These are phyloP conservation scores for Pterophyllum scalare DNA, from an alignment of 2,113 vertebrate species.

Conservation along the genomic window DNA sequence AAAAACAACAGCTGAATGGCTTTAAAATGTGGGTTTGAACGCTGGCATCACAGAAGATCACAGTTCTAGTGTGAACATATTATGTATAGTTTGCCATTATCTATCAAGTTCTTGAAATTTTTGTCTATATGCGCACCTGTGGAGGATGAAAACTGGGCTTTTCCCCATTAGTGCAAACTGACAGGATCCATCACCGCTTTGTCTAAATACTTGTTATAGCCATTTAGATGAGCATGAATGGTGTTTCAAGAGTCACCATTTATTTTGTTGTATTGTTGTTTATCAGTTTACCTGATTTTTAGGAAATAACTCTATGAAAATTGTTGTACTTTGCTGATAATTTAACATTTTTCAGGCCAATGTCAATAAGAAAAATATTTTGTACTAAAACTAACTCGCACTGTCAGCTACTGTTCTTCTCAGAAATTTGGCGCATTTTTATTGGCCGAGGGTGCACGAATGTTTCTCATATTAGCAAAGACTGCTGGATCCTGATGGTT, in stretches of 20 bases:
- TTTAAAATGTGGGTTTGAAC: neutral
- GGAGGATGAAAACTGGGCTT: neutral
- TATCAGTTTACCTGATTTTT: neutral
- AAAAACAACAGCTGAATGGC: neutral
- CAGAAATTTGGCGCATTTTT: neutral
- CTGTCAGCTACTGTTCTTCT: neutral
- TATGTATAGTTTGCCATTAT: neutral
- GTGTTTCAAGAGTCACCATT: too few species aligned
- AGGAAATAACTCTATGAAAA: neutral
- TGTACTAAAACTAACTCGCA: neutral
- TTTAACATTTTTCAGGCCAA: neutral
- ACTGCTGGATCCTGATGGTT: neutral
- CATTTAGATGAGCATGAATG: too few species aligned
- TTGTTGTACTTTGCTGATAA: neutral
- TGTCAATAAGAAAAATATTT: neutral
- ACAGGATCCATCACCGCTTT: too few species aligned
- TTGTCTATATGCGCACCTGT: neutral
- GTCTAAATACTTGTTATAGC: too few species aligned
- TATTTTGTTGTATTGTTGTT: too few species aligned
- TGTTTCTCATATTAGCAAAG: neutral
- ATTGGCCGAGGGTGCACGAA: slow-evolving; percentile 11
- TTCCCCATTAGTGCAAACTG: too few species aligned
- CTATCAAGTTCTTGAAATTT: neutral
- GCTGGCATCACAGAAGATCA: neutral
- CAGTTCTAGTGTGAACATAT: neutral